These are phyloP conservation scores for Salticus scenicus DNA, from an alignment of 2,888 invertebrate genomes.

Conservation along the genomic window DNA sequence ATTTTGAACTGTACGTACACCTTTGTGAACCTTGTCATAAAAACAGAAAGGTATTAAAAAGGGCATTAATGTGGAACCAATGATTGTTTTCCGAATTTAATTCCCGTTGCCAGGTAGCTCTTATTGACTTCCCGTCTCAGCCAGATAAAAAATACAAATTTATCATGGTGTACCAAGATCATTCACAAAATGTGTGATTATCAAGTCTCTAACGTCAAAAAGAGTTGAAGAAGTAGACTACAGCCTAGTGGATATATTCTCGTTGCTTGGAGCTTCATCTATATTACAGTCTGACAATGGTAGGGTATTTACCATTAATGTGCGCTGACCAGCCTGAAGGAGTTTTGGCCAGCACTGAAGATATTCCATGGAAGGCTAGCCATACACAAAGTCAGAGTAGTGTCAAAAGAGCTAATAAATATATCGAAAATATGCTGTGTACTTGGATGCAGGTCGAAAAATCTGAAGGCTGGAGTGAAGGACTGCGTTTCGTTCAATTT, in stretches of 20 bases:
- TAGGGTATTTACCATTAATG: constrained; percentile 64
- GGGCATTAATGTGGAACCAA: no score
- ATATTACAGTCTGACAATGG: constrained; percentile 70
- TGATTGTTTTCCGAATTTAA: no score
- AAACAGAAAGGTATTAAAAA: constrained; percentile 64
- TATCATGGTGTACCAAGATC: no score
- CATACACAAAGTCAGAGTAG: constrained; percentile 40
- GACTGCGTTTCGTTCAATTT: no score
- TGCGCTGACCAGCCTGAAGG: constrained; percentile 38
- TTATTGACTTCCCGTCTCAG: constrained; percentile 69
- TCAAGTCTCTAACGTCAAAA: no score
- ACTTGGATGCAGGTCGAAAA: constrained; percentile 54
- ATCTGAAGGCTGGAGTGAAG: constrained; percentile 27
- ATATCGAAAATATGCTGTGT: constrained; percentile 55
- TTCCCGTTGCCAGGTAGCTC: no score
- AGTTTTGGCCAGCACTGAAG: constrained; percentile 47
- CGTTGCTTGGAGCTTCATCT: constrained; percentile 64
- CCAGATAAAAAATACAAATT: constrained; percentile 71
- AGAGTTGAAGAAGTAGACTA: no score
- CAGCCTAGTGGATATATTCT: no score
- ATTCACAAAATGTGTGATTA: no score
- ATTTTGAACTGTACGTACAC: constrained; percentile 45
- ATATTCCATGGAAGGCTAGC: constrained; percentile 53
- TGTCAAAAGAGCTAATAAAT: constrained; percentile 45
- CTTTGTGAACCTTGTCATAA: constrained; percentile 57